A percentile compares a stretch with the other conserved stretches of the same genome.
Evolutionary conservation across 2,113 vertebrate genomes (phyloP).

Genomic region (Meles meles): DNA sequence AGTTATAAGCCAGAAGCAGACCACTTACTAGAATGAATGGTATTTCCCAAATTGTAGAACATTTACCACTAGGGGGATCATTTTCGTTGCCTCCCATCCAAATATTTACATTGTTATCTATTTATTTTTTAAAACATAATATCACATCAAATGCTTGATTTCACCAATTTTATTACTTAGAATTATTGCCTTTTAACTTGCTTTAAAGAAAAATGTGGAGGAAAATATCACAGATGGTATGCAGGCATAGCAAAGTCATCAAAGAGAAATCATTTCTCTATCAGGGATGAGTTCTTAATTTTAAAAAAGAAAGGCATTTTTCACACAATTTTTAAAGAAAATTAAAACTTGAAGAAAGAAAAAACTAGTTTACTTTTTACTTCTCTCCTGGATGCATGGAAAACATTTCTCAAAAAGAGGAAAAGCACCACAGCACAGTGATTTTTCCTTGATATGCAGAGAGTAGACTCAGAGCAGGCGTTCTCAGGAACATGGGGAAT

Average conservation of each 20-base stretch:
- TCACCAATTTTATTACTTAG: background rate
- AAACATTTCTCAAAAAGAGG: background rate
- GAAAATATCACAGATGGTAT: background rate
- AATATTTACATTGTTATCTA: background rate
- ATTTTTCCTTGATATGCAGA: background rate
- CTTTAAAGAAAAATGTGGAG: background rate
- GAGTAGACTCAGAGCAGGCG: no score
- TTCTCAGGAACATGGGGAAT: background rate
- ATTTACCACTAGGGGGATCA: background rate
- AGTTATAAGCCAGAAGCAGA: background rate
- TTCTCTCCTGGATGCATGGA: background rate
- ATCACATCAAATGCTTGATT: background rate
- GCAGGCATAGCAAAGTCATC: background rate
- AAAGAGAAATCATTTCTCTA: conserved; percentile 9
- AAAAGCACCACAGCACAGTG: background rate
- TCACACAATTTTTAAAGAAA: background rate
- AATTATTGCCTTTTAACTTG: background rate
- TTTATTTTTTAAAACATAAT: background rate
- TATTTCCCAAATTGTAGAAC: background rate
- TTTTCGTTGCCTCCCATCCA: background rate
- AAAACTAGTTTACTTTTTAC: background rate
- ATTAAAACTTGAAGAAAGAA: background rate
- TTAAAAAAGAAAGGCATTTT: background rate
- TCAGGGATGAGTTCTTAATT: background rate
- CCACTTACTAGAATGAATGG: background rate